Conservation (phyloP, 2,797 vertebrate species). For the Schizopygopsis pylzovi region DNA sequence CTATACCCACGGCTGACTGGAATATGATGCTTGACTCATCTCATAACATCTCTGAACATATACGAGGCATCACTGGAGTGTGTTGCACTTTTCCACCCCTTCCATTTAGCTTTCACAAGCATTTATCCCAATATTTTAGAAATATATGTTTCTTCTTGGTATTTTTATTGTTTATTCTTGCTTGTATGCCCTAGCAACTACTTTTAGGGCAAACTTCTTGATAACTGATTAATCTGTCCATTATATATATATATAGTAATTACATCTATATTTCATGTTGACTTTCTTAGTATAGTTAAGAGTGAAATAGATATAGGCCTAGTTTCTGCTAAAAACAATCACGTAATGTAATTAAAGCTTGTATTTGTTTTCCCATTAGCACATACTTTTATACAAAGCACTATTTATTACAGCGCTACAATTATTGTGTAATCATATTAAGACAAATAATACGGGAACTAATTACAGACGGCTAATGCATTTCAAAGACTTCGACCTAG, state of each 20-base stretch:
- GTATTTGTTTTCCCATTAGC: neutral
- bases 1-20: neutral
- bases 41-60: neutral
- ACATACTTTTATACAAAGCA: neutral
- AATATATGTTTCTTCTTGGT: neutral
- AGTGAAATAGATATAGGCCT: neutral
- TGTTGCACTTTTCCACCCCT: neutral
- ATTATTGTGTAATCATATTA: neutral
- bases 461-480: slow-evolving; percentile 19
- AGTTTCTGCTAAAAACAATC: neutral
- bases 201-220: neutral
- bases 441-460: slow-evolving; percentile 2
- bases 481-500: neutral
- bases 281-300: neutral
- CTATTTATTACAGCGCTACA: neutral
- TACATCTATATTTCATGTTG: neutral
- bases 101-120: neutral
- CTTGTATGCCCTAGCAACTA: neutral
- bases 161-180: neutral
- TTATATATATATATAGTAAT: neutral
- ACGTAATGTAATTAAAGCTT: neutral
- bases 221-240: neutral
- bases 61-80: neutral
- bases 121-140: neutral
- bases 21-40: slow-evolving; percentile 7